Evolutionary conservation across 1,140 invertebrate species (phyloP).

Genomic region (Holcopasites calliopsidis): DNA sequence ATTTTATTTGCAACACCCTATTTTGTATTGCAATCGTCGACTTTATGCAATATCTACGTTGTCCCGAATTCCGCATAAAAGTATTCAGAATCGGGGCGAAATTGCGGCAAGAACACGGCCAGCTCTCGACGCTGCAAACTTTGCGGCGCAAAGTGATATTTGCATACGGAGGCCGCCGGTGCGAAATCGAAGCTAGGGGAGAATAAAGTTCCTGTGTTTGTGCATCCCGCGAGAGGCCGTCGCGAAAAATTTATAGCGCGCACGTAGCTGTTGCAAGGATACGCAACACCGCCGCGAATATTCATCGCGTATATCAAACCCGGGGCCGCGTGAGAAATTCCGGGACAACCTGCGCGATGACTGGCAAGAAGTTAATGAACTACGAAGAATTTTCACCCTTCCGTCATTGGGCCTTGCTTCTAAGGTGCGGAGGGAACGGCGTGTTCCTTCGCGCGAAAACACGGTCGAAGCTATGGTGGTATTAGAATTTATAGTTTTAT

Average conservation of each 20-base stretch:
- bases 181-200: conserved; percentile 5
- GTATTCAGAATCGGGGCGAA: no score
- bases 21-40: no score
- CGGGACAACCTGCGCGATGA: neutral
- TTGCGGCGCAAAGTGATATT: no score
- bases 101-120: no score
- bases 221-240: neutral
- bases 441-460: no score
- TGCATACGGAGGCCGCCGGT: conserved; percentile 9
- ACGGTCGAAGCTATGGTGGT: no score
- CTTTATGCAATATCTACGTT: no score
- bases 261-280: neutral
- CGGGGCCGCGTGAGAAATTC: conserved; percentile 18
- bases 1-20: no score
- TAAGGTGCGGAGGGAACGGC: no score
- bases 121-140: no score
- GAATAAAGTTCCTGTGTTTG: conserved; percentile 6
- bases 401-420: neutral
- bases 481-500: no score
- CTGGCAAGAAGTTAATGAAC: conserved; percentile 21
- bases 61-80: no score
- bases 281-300: conserved; percentile 3
- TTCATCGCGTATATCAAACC: neutral
- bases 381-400: conserved; percentile 2
- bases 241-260: conserved; percentile 8